These are phyloP conservation scores for Eospalax fontanierii DNA, from an alignment of 2,797 vertebrate species.

Conservation along the genomic window DNA sequence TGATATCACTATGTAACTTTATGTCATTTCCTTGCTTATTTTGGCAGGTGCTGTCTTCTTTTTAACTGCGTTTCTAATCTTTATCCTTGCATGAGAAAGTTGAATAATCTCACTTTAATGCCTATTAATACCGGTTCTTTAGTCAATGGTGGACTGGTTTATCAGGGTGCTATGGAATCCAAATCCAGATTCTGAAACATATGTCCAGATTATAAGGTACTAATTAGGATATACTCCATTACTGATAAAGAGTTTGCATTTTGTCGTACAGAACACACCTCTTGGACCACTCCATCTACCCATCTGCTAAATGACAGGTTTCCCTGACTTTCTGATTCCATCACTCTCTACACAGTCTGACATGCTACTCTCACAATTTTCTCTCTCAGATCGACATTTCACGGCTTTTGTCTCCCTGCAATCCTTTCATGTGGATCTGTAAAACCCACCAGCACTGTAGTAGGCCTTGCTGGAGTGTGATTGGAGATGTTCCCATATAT, in stretches of 20 bases:
- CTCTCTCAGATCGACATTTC: neutral
- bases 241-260: neutral
- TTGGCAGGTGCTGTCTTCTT: neutral
- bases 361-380: neutral
- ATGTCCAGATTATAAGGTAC: neutral
- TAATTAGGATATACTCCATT: neutral
- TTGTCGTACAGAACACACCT: neutral
- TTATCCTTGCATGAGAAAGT: neutral
- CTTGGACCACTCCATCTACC: neutral
- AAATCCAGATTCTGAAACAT: neutral
- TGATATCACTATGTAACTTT: neutral
- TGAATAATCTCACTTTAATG: neutral
- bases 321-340: neutral
- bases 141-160: neutral
- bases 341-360: neutral
- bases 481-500: neutral
- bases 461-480: rapidly evolving
- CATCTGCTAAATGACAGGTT: neutral
- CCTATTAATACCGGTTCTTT: neutral
- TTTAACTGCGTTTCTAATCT: neutral
- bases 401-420: neutral
- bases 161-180: neutral
- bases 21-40: neutral
- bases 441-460: neutral
- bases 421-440: neutral